Percentiles rank a stretch among this genome's conserved stretches.
phyloP scores from a whole-genome alignment of 2,888 invertebrate species.

The Boloria selene region DNA sequence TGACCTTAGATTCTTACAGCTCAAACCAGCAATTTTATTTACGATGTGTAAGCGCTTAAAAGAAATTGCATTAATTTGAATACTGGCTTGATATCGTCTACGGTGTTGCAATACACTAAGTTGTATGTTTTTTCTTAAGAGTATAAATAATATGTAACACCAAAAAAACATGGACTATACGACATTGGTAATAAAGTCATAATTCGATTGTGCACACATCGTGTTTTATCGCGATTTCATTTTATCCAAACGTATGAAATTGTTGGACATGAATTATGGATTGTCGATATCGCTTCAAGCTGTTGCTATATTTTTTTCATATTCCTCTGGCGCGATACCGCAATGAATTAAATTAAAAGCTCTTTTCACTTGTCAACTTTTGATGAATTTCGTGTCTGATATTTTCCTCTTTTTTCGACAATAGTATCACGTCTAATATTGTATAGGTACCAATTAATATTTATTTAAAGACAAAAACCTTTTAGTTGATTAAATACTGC shows the following conservation, averaged over 20 bases:
- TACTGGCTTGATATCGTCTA: conserved; percentile 81
- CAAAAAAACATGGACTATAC: conserved; percentile 52
- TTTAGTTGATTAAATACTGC: conserved; percentile 19
- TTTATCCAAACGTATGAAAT: conserved; percentile 74
- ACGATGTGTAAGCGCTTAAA: conserved; percentile 82
- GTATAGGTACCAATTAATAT: background rate
- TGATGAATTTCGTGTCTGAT: conserved; percentile 74
- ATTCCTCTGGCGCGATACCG: conserved; percentile 76
- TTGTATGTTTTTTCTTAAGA: conserved; percentile 49
- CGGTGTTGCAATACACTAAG: conserved; percentile 79
- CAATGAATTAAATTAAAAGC: conserved; percentile 83
- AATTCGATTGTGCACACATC: conserved; percentile 51
- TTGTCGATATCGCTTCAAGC: conserved; percentile 83
- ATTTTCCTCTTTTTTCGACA: conserved; percentile 38
- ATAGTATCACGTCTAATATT: background rate
- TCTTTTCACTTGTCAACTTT: conserved; percentile 81
- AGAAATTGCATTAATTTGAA: conserved; percentile 83
- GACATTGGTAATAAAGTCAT: conserved; percentile 53
- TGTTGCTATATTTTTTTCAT: conserved; percentile 80
- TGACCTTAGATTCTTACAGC: conserved; percentile 60
- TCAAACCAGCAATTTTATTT: conserved; percentile 79
- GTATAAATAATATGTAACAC: conserved; percentile 48
- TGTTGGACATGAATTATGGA: conserved; percentile 83
- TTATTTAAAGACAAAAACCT: conserved; percentile 1
- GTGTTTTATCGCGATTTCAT: conserved; percentile 54